Evolutionary conservation across 1,140 invertebrate genomes (phyloP).

Genomic region (Tetranychus urticae): DNA sequence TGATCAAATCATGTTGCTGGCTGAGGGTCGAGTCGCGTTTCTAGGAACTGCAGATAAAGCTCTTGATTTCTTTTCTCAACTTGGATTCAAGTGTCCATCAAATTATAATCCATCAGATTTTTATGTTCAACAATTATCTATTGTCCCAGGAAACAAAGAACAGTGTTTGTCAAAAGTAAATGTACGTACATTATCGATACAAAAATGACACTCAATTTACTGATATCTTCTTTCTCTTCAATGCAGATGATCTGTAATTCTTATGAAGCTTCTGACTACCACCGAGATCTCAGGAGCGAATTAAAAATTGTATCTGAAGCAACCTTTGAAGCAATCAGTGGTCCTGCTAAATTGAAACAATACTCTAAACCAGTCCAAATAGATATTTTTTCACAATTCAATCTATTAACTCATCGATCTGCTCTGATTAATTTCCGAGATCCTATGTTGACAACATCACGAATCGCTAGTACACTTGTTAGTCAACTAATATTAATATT

Average conservation of each 20-base stretch:
- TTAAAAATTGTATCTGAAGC: no score
- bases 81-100: slow-evolving; percentile 32
- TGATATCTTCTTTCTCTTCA: no score
- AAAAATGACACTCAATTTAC: neutral
- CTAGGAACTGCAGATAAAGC: slow-evolving; percentile 49
- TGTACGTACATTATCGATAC: slow-evolving; percentile 6
- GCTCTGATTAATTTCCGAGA: slow-evolving; percentile 68
- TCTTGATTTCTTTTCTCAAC: slow-evolving; percentile 43
- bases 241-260: neutral
- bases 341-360: slow-evolving; percentile 22
- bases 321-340: no score
- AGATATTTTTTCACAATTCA: slow-evolving; percentile 38
- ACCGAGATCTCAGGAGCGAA: neutral
- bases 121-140: slow-evolving; percentile 30
- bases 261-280: neutral
- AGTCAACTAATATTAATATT: slow-evolving; percentile 19
- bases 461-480: slow-evolving; percentile 65
- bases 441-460: slow-evolving; percentile 61
- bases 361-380: slow-evolving; percentile 37
- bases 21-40: slow-evolving; percentile 50
- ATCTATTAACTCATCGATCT: slow-evolving; percentile 65
- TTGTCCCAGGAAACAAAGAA: slow-evolving; percentile 53
- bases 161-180: slow-evolving; percentile 22
- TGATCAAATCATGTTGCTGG: slow-evolving; percentile 45
- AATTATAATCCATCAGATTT: slow-evolving; percentile 1